Percentiles rank a stretch among this genome's conserved stretches.
Evolutionary conservation across 2,888 invertebrate species (phyloP).

Genomic region (Drosophila mettleri): DNA sequence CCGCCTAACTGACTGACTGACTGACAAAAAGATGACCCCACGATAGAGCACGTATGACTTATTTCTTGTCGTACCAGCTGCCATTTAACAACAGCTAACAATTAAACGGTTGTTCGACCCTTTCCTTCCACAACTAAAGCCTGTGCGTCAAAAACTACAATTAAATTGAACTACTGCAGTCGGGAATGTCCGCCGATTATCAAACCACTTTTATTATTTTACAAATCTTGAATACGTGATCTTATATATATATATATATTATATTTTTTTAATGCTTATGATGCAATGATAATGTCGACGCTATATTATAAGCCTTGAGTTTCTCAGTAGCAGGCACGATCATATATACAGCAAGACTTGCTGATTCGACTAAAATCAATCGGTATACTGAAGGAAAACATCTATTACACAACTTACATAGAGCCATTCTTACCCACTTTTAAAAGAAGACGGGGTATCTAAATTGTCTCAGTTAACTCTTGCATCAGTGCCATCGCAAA

Average conservation of each 20-base stretch:
- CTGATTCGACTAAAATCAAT: background rate
- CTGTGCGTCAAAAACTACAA: conserved; percentile 34
- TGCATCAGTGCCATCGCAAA: conserved; percentile 40
- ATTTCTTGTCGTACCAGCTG: conserved; percentile 45
- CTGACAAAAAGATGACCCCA: conserved; percentile 50
- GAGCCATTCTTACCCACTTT: background rate
- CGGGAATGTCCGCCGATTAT: background rate
- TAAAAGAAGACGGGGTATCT: background rate
- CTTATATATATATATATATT: too few relatives aligned
- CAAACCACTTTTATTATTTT: too few relatives aligned
- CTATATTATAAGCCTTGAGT: too few relatives aligned
- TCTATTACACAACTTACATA: too few relatives aligned
- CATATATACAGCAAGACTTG: background rate
- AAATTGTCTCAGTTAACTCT: conserved; percentile 44
- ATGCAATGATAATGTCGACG: too few relatives aligned
- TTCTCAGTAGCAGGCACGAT: too few relatives aligned
- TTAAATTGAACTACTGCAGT: background rate
- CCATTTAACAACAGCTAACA: conserved; percentile 53
- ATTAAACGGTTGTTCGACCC: conserved; percentile 26
- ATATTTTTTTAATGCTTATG: too few relatives aligned
- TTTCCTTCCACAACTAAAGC: background rate
- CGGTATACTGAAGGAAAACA: too few relatives aligned
- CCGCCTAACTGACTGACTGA: conserved; percentile 17
- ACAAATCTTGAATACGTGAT: background rate
- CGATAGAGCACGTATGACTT: conserved; percentile 69